Percentiles rank a stretch among this genome's conserved stretches.
phyloP scores from a whole-genome alignment of 1,140 invertebrate species.

The Andricus grossulariae region DNA sequence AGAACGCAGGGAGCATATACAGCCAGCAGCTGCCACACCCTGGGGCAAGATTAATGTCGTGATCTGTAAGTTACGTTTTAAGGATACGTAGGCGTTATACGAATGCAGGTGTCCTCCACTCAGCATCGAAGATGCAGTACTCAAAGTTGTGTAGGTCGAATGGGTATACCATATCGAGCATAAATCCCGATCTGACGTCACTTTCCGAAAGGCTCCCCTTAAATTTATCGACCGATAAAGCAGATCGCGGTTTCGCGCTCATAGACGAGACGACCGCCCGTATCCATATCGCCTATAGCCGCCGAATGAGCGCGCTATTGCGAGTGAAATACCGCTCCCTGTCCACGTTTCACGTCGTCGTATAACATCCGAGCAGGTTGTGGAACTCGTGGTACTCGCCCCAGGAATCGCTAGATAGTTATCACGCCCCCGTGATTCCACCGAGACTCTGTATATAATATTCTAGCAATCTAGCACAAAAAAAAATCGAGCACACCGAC shows the following conservation, averaged over 20 bases:
- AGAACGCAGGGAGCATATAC: neutral
- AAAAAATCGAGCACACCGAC: neutral
- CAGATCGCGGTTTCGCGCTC: neutral
- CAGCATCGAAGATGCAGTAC: neutral
- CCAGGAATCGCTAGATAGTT: slow-evolving; percentile 19
- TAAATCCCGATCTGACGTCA: neutral
- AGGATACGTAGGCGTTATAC: slow-evolving; percentile 20
- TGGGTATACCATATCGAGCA: neutral
- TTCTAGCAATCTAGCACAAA: neutral
- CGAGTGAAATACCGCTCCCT: neutral
- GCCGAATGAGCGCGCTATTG: slow-evolving; percentile 14
- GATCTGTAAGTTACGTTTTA: slow-evolving; percentile 27
- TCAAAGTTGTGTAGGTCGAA: slow-evolving; percentile 8
- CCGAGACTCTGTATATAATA: neutral
- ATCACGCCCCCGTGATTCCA: slow-evolving; percentile 30
- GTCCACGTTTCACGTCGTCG: slow-evolving; percentile 23
- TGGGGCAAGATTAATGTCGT: slow-evolving; percentile 23
- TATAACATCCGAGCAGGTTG: slow-evolving; percentile 35
- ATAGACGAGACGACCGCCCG: neutral
- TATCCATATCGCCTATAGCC: slow-evolving; percentile 1
- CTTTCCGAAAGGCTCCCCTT: neutral
- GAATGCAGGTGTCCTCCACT: slow-evolving; percentile 10
- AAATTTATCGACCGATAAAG: slow-evolving; percentile 41
- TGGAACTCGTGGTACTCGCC: slow-evolving; percentile 29
- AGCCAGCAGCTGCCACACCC: neutral